Conservation (phyloP, 2,113 vertebrate species). For the Neodontobutis hainanensis region DNA sequence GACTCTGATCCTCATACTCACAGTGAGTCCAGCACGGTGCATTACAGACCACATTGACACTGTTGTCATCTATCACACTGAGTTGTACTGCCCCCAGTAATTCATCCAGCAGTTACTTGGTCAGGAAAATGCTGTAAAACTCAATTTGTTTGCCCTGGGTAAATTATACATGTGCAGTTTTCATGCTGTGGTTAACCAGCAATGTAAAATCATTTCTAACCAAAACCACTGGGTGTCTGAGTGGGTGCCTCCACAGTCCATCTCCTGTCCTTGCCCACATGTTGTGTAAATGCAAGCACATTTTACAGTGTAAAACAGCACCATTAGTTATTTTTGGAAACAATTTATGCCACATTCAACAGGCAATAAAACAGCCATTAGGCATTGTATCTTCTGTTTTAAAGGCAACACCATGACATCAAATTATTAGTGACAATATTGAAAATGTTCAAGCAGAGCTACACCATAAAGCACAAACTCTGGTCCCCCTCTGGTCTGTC, state of each 20-base stretch:
- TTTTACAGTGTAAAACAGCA: constrained; percentile 3
- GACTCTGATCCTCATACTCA: neutral
- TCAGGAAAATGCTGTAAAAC: constrained; percentile 53
- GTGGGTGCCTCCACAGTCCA: constrained; percentile 36
- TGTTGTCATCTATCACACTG: constrained; percentile 30
- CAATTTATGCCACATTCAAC: constrained; percentile 1
- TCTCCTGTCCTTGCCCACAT: constrained; percentile 31
- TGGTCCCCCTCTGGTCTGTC: neutral
- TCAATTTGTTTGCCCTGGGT: constrained; percentile 54
- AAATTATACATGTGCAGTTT: constrained; percentile 65
- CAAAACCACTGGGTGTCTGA: constrained; percentile 54
- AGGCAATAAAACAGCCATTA: neutral
- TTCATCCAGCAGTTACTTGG: constrained; percentile 29
- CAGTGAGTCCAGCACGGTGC: constrained; percentile 16
- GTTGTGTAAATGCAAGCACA: constrained; percentile 16
- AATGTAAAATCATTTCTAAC: constrained; percentile 70
- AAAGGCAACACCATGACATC: neutral
- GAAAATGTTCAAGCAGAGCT: neutral
- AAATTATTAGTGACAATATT: constrained; percentile 11
- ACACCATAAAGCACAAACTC: neutral
- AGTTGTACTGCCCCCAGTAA: constrained; percentile 29
- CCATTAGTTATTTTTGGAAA: constrained; percentile 11
- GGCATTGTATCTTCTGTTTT: neutral
- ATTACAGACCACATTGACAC: constrained; percentile 6
- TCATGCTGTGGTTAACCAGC: constrained; percentile 73